Base-by-base conservation (phyloP, 2,113 vertebrate genomes). In the Emberiza fucata region DNA sequence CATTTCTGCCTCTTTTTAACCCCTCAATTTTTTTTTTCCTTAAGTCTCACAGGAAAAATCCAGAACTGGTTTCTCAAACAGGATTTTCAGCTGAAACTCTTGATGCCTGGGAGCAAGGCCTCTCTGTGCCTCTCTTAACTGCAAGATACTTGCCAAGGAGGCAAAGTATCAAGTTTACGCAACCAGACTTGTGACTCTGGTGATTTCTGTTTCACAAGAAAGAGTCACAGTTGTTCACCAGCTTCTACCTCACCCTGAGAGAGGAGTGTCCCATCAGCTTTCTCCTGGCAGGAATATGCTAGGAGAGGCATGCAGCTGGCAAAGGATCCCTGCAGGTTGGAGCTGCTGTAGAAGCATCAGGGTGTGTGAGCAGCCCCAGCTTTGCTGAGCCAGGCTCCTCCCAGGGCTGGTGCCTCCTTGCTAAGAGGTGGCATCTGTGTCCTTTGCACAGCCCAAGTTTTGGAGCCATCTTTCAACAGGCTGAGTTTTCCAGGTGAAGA, bases 81-180 rank as follows among this genome's bases (percentile, higher is more conserved):
- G 75, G 45, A 72, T 84, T 85, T 90, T 73, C 81, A 54, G 64
- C 39, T 3, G 5, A 73, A 51, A 25, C 8, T 19, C 39, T 65
- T 33, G 2, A 5, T 1, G 2, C 54, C 33, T n/a, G 56, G 27
- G 12, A 87, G 48, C 31, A 54, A 64, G 61, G 70, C 48, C 42
- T 84, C 63, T 54, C 59, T 27, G n/a, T 57, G 20, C 50, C 60
- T 87, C 44, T 37, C 65, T 54, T 45, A 50, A 45, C 9, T 40
- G 27, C 81, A 50, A 37, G 8, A 31, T 28, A 23, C 44, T 53
- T 61, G 51, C 47, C 70, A 60, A 39, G 65, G 39, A 59, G 61
- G 61, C 57, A 59, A 7, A 2, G 2, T 27, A 14, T 8, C 13
- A 56, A 22, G 25, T 45, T 73, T 61, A 60, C 0, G 0, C 51